Evolutionary conservation across 2,113 vertebrate species (phyloP).

Genomic region (Pelodiscus sinensis): DNA sequence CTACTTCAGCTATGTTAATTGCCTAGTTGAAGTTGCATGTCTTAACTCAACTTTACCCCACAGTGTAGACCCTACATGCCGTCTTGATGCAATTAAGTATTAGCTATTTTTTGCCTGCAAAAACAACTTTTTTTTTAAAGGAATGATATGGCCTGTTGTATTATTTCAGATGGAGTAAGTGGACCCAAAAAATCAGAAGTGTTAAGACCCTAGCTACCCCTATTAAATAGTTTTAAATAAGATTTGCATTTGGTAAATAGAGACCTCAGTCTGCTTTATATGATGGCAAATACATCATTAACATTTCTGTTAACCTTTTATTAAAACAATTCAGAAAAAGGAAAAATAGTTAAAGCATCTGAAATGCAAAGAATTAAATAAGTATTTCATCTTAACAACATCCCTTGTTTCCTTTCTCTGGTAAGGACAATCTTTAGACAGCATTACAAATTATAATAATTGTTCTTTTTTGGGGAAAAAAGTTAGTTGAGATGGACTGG

Average conservation of each 20-base stretch:
- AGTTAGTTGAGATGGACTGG: background rate
- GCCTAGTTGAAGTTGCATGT: too few species aligned
- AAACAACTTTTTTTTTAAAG: background rate
- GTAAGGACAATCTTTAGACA: background rate
- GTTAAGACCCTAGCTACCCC: background rate
- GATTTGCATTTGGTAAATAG: too few species aligned
- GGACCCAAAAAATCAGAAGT: background rate
- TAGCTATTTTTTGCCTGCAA: background rate
- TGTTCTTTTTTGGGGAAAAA: background rate
- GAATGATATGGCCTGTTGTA: background rate
- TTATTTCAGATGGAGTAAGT: background rate
- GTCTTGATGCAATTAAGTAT: background rate
- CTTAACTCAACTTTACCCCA: too few species aligned
- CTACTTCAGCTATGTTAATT: too few species aligned
- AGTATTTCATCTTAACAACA: background rate
- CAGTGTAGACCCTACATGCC: background rate
- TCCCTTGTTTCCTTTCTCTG: background rate
- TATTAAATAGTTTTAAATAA: background rate
- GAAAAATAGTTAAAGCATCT: background rate
- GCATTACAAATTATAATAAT: background rate
- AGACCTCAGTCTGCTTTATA: too few species aligned
- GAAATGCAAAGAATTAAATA: background rate
- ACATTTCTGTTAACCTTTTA: background rate
- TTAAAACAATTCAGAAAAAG: background rate
- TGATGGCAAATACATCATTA: too few species aligned